phyloP scores from a whole-genome alignment of 2,113 vertebrate species.

The Platysteira castanea region DNA sequence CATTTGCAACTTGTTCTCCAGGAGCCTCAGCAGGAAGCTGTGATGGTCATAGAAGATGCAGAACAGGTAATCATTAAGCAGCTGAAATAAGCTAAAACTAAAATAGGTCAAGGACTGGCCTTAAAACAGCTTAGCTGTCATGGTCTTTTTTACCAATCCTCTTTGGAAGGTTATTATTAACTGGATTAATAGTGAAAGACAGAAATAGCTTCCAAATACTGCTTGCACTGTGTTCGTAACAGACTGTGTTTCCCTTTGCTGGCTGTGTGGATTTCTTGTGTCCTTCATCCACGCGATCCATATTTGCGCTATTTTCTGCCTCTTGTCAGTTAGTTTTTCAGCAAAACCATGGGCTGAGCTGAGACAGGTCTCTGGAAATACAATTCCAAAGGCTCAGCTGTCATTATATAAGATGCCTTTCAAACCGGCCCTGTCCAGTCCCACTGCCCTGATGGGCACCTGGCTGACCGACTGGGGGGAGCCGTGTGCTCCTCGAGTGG shows the following conservation, averaged over 20 bases:
- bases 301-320: background rate
- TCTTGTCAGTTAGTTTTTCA: background rate
- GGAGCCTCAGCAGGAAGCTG: slow-evolving; percentile 11
- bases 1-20: background rate
- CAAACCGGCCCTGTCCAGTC: background rate
- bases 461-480: background rate
- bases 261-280: background rate
- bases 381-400: background rate
- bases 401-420: background rate
- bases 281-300: background rate
- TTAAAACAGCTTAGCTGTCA: slow-evolving; percentile 24
- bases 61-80: slow-evolving; percentile 40
- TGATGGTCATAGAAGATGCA: background rate
- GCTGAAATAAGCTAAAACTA: background rate
- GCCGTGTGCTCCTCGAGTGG: background rate
- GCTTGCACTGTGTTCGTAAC: background rate
- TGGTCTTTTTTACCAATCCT: slow-evolving; percentile 24
- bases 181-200: slow-evolving; percentile 12
- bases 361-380: background rate
- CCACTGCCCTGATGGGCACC: background rate
- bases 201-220: slow-evolving; percentile 15
- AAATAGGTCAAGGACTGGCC: slow-evolving; percentile 28
- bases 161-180: slow-evolving; percentile 47
- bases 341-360: background rate
- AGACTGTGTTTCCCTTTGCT: background rate